phyloP scores from a whole-genome alignment of 2,113 vertebrate genomes.

The Ascaphus truei region DNA sequence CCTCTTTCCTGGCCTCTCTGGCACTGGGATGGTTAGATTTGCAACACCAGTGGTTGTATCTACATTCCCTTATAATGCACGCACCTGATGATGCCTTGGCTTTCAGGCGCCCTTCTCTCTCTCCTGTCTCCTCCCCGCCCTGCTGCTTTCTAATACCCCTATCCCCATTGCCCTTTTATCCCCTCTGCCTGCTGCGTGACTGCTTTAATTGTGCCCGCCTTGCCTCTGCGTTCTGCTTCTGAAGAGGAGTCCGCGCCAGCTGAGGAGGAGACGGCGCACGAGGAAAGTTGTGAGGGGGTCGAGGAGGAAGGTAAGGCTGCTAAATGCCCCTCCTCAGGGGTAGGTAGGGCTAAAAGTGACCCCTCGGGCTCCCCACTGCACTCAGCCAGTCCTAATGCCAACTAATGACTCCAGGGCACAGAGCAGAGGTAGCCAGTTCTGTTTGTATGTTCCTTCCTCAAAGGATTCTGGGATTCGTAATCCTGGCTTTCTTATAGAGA shows the following conservation, averaged over 20 bases:
- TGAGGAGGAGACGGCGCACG: background rate
- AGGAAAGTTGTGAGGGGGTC: constrained; percentile 7
- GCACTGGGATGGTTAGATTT: no score
- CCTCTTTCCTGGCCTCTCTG: no score
- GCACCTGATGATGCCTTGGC: constrained; percentile 10
- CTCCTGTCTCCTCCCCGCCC: background rate
- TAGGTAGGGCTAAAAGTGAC: background rate
- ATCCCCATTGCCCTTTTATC: background rate
- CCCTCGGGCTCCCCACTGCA: background rate
- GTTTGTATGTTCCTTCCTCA: no score
- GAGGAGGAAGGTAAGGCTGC: constrained; percentile 31
- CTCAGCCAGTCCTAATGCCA: no score
- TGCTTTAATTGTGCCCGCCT: constrained; percentile 5
- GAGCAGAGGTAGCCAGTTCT: no score
- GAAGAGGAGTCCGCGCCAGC: constrained; percentile 6
- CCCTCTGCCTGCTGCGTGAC: background rate
- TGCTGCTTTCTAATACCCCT: constrained; percentile 12
- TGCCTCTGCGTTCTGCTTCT: background rate
- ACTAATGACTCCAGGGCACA: no score
- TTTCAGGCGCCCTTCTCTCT: constrained; percentile 3
- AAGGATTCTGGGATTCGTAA: no score
- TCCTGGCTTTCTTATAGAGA: no score
- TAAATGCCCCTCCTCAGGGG: background rate
- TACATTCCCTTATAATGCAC: background rate
- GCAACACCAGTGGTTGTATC: background rate